A percentile compares a stretch with the other conserved stretches of the same genome.
phyloP scores from a whole-genome alignment of 1,140 invertebrate genomes.

The Belonocnema kinseyi region DNA sequence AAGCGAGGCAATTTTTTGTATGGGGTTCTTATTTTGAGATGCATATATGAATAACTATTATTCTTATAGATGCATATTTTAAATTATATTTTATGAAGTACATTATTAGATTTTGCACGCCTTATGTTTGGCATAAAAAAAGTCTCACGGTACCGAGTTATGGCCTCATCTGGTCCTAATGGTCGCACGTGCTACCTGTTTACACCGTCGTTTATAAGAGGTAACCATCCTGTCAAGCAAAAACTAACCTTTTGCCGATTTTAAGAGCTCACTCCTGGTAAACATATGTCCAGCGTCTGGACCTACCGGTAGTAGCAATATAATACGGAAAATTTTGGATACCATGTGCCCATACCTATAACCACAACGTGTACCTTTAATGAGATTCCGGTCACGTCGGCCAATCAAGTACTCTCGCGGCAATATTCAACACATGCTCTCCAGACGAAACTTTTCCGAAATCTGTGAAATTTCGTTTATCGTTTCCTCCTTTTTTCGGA shows the following conservation, averaged over 20 bases:
- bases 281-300: slow-evolving; percentile 24
- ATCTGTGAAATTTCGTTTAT: not conserved
- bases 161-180: not conserved
- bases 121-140: slow-evolving; percentile 2
- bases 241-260: not conserved
- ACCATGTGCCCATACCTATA: slow-evolving; percentile 5
- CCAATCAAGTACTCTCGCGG: not conserved
- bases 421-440: slow-evolving; percentile 11
- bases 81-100: too few species aligned
- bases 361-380: slow-evolving; percentile 15
- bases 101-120: not conserved
- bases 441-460: not conserved
- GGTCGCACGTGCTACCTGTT: slow-evolving; percentile 24
- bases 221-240: slow-evolving; percentile 5
- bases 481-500: too few species aligned
- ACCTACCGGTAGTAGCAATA: not conserved
- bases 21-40: too few species aligned
- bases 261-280: slow-evolving; percentile 15
- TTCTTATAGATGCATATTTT: too few species aligned
- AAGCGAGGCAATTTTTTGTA: too few species aligned
- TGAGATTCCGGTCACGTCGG: slow-evolving; percentile 24
- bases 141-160: not conserved
- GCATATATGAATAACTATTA: too few species aligned
- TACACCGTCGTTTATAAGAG: slow-evolving; percentile 1
- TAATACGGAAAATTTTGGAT: slow-evolving; percentile 6